phyloP scores from a whole-genome alignment of 2,797 vertebrate species.

The Microtus obscurus region DNA sequence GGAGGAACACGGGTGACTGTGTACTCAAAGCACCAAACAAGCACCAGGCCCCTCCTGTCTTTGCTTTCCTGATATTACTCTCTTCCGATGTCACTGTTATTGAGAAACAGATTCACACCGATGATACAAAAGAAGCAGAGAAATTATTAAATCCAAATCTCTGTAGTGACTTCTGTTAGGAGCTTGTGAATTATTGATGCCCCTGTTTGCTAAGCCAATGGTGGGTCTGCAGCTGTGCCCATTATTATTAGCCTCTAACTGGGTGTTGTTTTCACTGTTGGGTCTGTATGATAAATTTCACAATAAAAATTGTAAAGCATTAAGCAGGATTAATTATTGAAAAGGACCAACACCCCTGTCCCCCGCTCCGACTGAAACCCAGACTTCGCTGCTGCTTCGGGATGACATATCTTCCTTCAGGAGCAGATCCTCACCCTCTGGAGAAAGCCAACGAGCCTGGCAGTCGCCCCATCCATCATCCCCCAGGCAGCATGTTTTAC shows the following conservation, averaged over 20 bases:
- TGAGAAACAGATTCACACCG: neutral
- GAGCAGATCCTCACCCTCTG: slow-evolving; percentile 31
- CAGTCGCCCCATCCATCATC: slow-evolving; percentile 55
- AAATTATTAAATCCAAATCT: slow-evolving; percentile 20
- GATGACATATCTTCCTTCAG: slow-evolving; percentile 66
- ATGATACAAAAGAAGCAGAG: neutral
- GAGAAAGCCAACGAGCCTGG: slow-evolving; percentile 20
- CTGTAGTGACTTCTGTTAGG: neutral
- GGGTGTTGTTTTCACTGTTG: neutral
- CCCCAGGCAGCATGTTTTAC: slow-evolving; percentile 53
- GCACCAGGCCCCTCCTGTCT: neutral
- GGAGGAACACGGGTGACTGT: neutral
- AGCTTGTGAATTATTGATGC: slow-evolving; percentile 42
- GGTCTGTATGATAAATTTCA: neutral
- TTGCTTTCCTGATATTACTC: neutral
- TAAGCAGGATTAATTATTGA: slow-evolving; percentile 56
- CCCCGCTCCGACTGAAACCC: neutral
- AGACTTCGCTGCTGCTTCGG: neutral
- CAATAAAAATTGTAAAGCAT: neutral
- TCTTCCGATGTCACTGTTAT: neutral
- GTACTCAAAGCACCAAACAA: neutral
- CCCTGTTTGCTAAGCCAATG: neutral
- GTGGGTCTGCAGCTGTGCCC: too few species aligned
- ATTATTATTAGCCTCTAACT: neutral
- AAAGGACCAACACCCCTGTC: neutral